Percentiles rank a stretch among this genome's conserved stretches.
Conservation (phyloP, 1,140 invertebrate genomes). For the Ips nitidus region DNA sequence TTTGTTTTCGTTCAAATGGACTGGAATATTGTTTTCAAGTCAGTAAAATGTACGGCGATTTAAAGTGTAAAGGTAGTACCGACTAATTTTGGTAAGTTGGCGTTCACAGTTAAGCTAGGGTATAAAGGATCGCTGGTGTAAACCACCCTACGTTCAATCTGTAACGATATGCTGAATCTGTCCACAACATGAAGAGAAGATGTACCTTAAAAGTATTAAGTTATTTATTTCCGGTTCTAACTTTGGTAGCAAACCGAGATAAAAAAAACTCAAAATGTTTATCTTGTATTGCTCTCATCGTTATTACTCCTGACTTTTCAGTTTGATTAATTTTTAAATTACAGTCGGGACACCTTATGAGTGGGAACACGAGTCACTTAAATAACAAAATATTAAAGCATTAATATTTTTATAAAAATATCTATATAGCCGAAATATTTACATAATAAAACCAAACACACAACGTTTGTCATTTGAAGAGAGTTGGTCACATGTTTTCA, state of each 20-base stretch:
- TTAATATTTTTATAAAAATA: not conserved
- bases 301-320: too few relatives aligned
- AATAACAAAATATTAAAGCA: not conserved
- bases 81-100: slow-evolving; percentile 78
- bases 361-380: not conserved
- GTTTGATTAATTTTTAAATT: too few relatives aligned
- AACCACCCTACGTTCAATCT: slow-evolving; percentile 78
- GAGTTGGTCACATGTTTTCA: not conserved
- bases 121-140: slow-evolving; percentile 82
- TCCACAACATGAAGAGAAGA: slow-evolving; percentile 86
- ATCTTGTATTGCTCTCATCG: too few relatives aligned
- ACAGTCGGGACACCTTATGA: slow-evolving; percentile 1
- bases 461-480: too few relatives aligned
- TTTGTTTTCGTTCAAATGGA: slow-evolving; percentile 89
- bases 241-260: too few relatives aligned
- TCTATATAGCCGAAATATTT: not conserved
- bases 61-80: not conserved
- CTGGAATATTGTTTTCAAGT: slow-evolving; percentile 51
- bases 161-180: slow-evolving; percentile 85
- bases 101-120: slow-evolving; percentile 79
- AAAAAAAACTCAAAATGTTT: not conserved
- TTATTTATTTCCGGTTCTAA: not conserved
- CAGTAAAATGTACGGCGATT: not conserved
- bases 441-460: too few relatives aligned
- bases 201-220: slow-evolving; percentile 53